These are phyloP conservation scores for Micoletzkya japonica DNA, from an alignment of 2,888 invertebrate species.

Conservation along the genomic window DNA sequence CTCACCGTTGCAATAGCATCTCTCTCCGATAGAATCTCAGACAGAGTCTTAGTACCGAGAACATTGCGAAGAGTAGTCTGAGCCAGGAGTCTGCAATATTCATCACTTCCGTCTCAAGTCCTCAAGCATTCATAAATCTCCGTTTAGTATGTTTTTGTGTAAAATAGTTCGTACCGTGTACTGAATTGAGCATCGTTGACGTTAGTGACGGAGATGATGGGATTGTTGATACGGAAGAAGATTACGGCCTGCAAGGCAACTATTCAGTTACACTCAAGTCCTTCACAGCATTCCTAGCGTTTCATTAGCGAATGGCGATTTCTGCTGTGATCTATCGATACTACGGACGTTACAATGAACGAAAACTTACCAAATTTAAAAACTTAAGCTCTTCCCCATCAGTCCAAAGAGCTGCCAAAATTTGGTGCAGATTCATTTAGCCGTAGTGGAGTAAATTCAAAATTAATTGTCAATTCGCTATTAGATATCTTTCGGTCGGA, in stretches of 20 bases:
- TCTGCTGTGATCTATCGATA: background rate
- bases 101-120: background rate
- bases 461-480: too few species aligned
- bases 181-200: constrained; percentile 79
- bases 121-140: background rate
- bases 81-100: constrained; percentile 2
- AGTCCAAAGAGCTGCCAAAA: too few species aligned
- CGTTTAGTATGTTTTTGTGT: constrained; percentile 7
- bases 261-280: background rate
- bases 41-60: constrained; percentile 64
- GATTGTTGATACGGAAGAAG: constrained; percentile 59
- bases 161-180: constrained; percentile 79
- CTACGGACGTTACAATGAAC: too few species aligned
- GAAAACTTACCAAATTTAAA: too few species aligned
- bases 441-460: too few species aligned
- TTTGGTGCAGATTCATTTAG: too few species aligned
- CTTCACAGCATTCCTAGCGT: background rate
- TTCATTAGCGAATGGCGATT: background rate
- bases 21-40: constrained; percentile 63
- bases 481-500: too few species aligned
- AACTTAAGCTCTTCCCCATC: too few species aligned
- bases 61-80: constrained; percentile 64
- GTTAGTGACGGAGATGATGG: constrained; percentile 66
- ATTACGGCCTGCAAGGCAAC: constrained; percentile 29
- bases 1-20: constrained; percentile 62